Evolutionary conservation across 53 echinoderm and acorn worm genomes (phyloP).

Genomic region (Henricia sp.): DNA sequence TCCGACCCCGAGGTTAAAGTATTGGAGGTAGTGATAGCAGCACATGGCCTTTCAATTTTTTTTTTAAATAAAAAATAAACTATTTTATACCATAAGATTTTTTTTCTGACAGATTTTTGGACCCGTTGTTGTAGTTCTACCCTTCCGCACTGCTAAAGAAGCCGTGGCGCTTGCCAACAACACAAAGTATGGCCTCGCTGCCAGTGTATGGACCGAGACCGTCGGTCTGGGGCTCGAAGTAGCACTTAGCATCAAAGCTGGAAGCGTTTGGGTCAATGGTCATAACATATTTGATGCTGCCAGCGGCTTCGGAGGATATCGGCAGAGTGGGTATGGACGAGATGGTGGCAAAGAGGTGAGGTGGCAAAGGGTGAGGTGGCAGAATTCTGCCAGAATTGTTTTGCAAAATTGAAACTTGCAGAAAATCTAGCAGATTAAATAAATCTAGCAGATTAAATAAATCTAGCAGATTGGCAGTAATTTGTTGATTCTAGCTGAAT

Average conservation of each 20-base stretch:
- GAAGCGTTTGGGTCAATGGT: conserved; percentile 92
- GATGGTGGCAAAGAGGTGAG: conserved; percentile 98
- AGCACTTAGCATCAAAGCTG: conserved; percentile 90
- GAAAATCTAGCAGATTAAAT: no score
- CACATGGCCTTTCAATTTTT: no score
- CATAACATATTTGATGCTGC: conserved; percentile 99
- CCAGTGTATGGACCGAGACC: conserved; percentile 99
- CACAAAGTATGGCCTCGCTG: conserved; percentile 92
- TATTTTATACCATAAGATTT: no score
- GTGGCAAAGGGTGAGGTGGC: no score
- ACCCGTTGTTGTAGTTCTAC: conserved; percentile 88
- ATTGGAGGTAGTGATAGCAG: no score
- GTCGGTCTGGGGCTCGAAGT: conserved; percentile 90
- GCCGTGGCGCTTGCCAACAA: conserved; percentile 96
- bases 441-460: no score
- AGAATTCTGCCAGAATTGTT: no score
- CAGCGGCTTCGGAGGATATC: conserved; percentile 95
- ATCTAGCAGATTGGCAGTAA: no score
- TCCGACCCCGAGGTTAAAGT: no score
- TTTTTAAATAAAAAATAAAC: no score
- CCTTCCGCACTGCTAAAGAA: conserved; percentile 98
- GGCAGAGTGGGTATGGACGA: conserved; percentile 96
- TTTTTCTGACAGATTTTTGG: conserved; percentile 85
- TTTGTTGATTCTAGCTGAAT: no score
- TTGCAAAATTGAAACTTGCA: no score